Evolutionary conservation across 2,888 invertebrate species (phyloP), one percentile per base, ranked within the genome.

Genomic region (Polyommatus iphigenia): DNA sequence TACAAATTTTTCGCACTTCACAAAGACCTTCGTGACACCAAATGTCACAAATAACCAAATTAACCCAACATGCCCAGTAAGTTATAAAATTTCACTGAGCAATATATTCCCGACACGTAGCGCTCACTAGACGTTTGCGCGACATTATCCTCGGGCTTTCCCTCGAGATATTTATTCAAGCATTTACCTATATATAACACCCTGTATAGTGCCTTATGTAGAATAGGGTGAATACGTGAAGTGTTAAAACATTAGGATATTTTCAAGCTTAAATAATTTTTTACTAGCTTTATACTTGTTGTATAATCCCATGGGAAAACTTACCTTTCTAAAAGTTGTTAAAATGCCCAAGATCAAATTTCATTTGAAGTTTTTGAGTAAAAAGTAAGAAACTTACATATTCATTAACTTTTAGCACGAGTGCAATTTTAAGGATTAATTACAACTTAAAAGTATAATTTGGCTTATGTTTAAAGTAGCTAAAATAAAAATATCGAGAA

Each of bases 31-130:
- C 10, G 62, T 24, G 24, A 24, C 62, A 24, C 10, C 20, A 67
- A 67, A 29, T 67, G 29, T 67, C 6, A 67, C 29, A 15, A 32
- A 54, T 54, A 54, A 54, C 54, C 18, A 54, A 67, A 67, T 67
- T 67, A 67, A 67, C 67, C 24, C 6, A 67, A 67, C 29, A 32
- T 32, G 29, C 18, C 67, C 29, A 32, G 29, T 67, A 67, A 67
- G 67, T 67, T 67, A 67, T 32, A 67, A 67, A 67, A 67, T 67
- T 67, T 67, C 29, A 67, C 67, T 67, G 67, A 29, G 6, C 67
- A 67, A 29, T 67, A 32, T 67, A 67, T 67, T 67, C 67, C 6
- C 6, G 15, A 29, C 67, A 67, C 67, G 67, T 67, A 67, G 29
- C 29, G 67, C 67, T 67, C 67, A 67, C 29, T 67, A 67, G 67